phyloP scores from a whole-genome alignment of 2,797 vertebrate species.

The Typhlichthys subterraneus region DNA sequence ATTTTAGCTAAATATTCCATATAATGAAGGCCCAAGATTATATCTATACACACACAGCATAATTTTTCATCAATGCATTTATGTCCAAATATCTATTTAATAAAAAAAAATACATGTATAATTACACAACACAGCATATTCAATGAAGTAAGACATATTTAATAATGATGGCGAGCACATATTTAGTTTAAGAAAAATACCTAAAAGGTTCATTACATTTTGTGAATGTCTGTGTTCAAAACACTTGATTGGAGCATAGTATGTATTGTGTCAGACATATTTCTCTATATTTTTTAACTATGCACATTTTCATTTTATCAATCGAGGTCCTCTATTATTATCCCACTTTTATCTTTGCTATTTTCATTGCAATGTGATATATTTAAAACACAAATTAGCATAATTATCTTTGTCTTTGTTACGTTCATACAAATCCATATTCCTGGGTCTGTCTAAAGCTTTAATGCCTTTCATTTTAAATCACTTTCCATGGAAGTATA shows the following conservation, averaged over 20 bases:
- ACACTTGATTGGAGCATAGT: constrained; percentile 42
- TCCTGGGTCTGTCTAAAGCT: constrained; percentile 12
- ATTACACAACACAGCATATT: constrained; percentile 13
- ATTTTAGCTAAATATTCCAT: constrained; percentile 81
- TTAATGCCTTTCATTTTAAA: constrained; percentile 30
- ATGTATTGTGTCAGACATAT: constrained; percentile 71
- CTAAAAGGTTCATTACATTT: constrained; percentile 11
- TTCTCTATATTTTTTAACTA: constrained; percentile 64
- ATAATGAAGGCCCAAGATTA: constrained; percentile 68
- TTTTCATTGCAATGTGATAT: constrained; percentile 66
- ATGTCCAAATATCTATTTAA: constrained; percentile 18
- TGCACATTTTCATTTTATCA: constrained; percentile 33
- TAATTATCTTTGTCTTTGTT: constrained; percentile 62
- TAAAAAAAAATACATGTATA: constrained; percentile 30
- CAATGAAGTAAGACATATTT: not conserved
- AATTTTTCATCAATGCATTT: constrained; percentile 59
- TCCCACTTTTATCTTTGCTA: constrained; percentile 71
- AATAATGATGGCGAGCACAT: constrained; percentile 20
- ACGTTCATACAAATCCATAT: constrained; percentile 3
- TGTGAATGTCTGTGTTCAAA: constrained; percentile 17
- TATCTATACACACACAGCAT: constrained; percentile 67
- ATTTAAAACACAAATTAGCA: constrained; percentile 75
- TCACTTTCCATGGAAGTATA: constrained; percentile 46
- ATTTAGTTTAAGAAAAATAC: constrained; percentile 25
- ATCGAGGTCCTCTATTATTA: constrained; percentile 75